Conservation (phyloP, 2,888 invertebrate species). For the Petrolisthes cinctipes region DNA sequence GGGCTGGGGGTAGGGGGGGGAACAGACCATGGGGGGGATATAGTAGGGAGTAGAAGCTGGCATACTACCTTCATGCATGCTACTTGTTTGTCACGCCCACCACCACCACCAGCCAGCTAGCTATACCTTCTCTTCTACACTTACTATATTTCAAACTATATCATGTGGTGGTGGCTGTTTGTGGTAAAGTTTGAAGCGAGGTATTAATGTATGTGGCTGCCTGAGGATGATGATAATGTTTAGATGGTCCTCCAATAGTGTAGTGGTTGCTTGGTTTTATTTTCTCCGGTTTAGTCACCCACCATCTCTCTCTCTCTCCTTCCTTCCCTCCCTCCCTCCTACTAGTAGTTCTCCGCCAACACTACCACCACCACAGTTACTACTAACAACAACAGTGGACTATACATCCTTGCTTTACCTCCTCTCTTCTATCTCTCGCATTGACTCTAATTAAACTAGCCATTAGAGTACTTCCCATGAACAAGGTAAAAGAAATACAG, state of each 20-base stretch:
- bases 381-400: conserved; percentile 10
- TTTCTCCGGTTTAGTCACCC: not conserved
- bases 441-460: too few relatives aligned
- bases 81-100: too few relatives aligned
- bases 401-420: not conserved
- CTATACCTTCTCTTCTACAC: too few relatives aligned
- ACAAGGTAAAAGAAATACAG: too few relatives aligned
- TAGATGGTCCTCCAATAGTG: too few relatives aligned
- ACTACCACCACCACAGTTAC: not conserved
- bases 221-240: not conserved
- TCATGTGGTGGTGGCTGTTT: not conserved
- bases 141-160: too few relatives aligned
- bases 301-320: not conserved
- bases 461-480: too few relatives aligned
- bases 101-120: too few relatives aligned
- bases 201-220: conserved; percentile 14
- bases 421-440: too few relatives aligned
- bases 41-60: too few relatives aligned
- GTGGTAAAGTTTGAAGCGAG: not conserved
- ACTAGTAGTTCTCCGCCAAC: not conserved
- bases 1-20: not conserved
- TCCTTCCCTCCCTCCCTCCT: too few relatives aligned
- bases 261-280: not conserved
- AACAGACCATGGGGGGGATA: not conserved
- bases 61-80: too few relatives aligned